phyloP scores from a whole-genome alignment of 2,888 invertebrate genomes.

The Pinctada fucata region DNA sequence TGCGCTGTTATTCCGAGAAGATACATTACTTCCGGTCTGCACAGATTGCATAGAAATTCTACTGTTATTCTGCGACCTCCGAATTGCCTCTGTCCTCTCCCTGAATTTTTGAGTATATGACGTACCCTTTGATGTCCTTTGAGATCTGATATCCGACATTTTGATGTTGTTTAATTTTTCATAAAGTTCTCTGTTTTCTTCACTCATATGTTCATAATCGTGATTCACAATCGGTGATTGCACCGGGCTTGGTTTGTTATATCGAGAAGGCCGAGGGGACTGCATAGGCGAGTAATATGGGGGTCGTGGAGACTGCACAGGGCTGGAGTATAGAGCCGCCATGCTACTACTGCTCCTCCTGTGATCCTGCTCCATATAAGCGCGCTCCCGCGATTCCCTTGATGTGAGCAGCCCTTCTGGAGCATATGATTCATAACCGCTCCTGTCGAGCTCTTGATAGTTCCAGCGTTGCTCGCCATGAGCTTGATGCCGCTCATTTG shows the following conservation, averaged over 20 bases:
- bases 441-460: neutral
- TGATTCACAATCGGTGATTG: neutral
- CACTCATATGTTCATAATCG: neutral
- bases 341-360: neutral
- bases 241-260: neutral
- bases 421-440: neutral
- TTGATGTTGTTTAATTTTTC: neutral
- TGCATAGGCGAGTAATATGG: neutral
- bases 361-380: neutral
- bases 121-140: neutral
- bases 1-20: neutral
- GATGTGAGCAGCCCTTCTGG: neutral
- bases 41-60: neutral
- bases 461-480: conserved; percentile 10
- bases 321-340: neutral
- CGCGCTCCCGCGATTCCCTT: neutral
- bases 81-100: neutral
- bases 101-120: neutral
- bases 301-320: neutral
- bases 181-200: neutral
- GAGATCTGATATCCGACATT: neutral
- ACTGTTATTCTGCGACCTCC: neutral
- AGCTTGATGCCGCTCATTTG: conserved; percentile 14
- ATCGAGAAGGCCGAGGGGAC: neutral
- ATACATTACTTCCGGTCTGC: neutral